phyloP scores from a whole-genome alignment of 2,113 vertebrate species.

The Pogonocichla stellata region DNA sequence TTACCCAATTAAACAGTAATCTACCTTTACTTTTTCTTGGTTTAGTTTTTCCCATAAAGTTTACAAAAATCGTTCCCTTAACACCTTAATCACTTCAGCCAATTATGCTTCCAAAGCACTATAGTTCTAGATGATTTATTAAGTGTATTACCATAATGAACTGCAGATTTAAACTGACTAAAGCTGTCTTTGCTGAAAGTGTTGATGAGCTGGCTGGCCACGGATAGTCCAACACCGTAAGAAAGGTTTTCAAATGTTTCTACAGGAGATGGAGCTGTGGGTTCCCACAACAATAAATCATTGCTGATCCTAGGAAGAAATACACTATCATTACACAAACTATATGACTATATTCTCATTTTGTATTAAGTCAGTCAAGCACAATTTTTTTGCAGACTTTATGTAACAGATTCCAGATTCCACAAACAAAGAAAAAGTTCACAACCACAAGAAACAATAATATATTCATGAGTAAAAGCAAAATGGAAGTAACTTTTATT shows the following conservation, averaged over 20 bases:
- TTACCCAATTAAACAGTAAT: not conserved
- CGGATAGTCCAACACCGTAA: constrained; percentile 92
- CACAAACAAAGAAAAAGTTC: not conserved
- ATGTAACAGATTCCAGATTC: not conserved
- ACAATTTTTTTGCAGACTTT: not conserved
- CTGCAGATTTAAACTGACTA: constrained; percentile 87
- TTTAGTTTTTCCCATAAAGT: not conserved
- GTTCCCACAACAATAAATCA: constrained; percentile 95
- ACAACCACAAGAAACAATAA: not conserved
- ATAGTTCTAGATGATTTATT: not conserved
- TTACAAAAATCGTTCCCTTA: not conserved
- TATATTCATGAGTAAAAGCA: not conserved
- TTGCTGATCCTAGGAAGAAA: constrained; percentile 89
- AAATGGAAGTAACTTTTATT: not conserved
- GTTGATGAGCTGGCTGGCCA: constrained; percentile 95
- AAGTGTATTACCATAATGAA: constrained; percentile 85
- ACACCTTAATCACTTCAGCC: not conserved
- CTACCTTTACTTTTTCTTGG: not conserved
- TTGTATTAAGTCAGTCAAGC: not conserved
- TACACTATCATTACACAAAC: not conserved
- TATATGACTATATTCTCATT: not conserved
- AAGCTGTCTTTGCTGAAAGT: constrained; percentile 94
- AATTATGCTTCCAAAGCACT: not conserved
- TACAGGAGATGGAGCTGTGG: constrained; percentile 95
- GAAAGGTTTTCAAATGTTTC: constrained; percentile 95